These are phyloP conservation scores for Panthera tigris DNA, from an alignment of 2,113 vertebrate species.

Conservation along the genomic window DNA sequence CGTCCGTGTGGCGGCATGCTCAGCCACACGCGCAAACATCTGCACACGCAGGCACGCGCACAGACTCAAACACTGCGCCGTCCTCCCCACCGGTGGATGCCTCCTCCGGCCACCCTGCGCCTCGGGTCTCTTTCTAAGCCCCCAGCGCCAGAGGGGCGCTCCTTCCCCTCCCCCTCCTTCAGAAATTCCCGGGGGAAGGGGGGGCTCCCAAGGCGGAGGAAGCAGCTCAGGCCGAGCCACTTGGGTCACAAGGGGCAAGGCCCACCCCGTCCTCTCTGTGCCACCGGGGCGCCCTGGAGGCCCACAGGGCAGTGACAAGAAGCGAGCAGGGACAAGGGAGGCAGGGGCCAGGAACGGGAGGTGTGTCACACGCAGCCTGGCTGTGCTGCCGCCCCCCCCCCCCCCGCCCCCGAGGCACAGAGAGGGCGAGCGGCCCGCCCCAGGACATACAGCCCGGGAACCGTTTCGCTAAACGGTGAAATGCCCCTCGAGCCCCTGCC, in stretches of 20 bases:
- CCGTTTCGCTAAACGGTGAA: accelerated
- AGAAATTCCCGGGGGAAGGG: too few species aligned
- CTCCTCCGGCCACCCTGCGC: accelerated
- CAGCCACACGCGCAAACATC: not conserved
- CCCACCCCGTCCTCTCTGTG: not conserved
- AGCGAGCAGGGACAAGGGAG: not conserved
- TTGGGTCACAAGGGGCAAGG: not conserved
- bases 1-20: accelerated
- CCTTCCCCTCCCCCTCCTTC: not conserved
- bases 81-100: not conserved
- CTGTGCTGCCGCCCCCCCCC: too few species aligned
- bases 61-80: accelerated
- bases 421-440: not conserved
- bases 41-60: not conserved
- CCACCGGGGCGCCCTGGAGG: not conserved
- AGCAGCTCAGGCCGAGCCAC: not conserved
- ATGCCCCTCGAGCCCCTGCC: accelerated
- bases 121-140: not conserved
- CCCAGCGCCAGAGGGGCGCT: accelerated
- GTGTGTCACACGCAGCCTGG: accelerated
- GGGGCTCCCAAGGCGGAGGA: not conserved
- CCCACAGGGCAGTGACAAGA: not conserved
- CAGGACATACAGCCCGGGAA: not conserved
- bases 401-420: not conserved
- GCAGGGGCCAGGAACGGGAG: not conserved